Conservation (phyloP, 2,113 vertebrate genomes). For the Hemiscyllium ocellatum region DNA sequence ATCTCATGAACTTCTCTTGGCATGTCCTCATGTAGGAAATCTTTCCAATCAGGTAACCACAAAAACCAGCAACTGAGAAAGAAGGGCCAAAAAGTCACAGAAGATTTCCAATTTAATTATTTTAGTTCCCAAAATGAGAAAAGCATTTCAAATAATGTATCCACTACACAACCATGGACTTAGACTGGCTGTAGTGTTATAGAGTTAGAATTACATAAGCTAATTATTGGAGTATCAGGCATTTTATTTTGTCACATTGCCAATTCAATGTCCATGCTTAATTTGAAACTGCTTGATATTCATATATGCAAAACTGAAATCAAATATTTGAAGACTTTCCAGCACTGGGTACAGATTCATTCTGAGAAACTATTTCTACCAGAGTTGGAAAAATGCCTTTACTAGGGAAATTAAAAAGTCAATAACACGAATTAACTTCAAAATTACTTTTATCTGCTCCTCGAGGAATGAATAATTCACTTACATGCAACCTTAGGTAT, state of each 20-base stretch:
- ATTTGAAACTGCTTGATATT: not conserved
- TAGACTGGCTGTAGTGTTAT: too few relatives aligned
- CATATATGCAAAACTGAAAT: not conserved
- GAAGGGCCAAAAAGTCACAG: conserved; percentile 33
- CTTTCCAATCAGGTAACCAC: conserved; percentile 78
- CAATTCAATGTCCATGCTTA: not conserved
- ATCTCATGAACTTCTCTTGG: conserved; percentile 76
- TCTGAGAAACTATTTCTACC: not conserved
- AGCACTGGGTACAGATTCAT: not conserved
- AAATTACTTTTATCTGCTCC: not conserved
- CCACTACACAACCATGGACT: not conserved
- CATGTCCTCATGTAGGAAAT: conserved; percentile 79
- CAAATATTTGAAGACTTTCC: not conserved
- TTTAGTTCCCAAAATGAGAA: not conserved
- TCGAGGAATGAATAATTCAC: conserved; percentile 51
- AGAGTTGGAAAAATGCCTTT: not conserved
- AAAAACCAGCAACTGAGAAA: conserved; percentile 71
- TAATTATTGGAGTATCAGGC: not conserved
- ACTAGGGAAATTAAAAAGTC: not conserved
- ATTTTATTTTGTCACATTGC: not conserved
- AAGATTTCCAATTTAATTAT: not conserved
- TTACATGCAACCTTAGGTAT: conserved; percentile 78
- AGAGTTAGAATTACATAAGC: not conserved
- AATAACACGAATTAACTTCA: not conserved
- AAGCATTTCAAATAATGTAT: not conserved